Evolutionary conservation across 2,797 vertebrate species (phyloP), one percentile per base, ranked within the genome.

Genomic region (Sphenodon punctatus): DNA sequence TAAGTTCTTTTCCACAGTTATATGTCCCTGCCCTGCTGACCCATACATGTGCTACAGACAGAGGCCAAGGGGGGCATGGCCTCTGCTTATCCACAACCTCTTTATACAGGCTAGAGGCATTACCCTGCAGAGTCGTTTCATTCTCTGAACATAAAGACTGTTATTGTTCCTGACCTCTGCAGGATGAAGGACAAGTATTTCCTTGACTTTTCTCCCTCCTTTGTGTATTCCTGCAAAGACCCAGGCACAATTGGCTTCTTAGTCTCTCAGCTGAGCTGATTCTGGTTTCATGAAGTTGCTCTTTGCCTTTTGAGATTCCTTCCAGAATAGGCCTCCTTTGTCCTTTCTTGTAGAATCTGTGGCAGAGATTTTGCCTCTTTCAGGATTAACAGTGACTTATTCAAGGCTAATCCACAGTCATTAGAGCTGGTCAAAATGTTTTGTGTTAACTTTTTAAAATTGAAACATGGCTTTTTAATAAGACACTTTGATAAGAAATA

Each of bases 181-280:
- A 53, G 8, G 10, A 1, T 53, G 43, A 27, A 42, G 34, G 32
- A 58, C 58, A 30, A 58, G 55, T 20, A 55, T 58, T 58, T 58
- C 32, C 20, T 34, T 34, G 32, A 76, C 46, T 43, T 63, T 60
- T 69, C 78, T 74, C 68, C 82, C 85, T 80, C 66, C 76, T 90
- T 49, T 19, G n/a, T 11, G 8, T 41, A 34, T 83, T 43, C 67
- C 82, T 74, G 59, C 39, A 78, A 60, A 80, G 78, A 41, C 55
- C 75, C 11, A 56, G 86, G 75, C 39, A 66, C 82, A 60, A 12
- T 91, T 83, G 68, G 79, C 82, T 82, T 89, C 55, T 86, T 69
- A 60, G 49, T 64, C 74, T 66, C 56, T 64, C 1, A 2, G 1
- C 55, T 75, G 78, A 88, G 10, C 41, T 59, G 30, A 46, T 74